These are phyloP conservation scores for Hetaerina titia DNA, from an alignment of 2,888 invertebrate genomes.

Conservation along the genomic window DNA sequence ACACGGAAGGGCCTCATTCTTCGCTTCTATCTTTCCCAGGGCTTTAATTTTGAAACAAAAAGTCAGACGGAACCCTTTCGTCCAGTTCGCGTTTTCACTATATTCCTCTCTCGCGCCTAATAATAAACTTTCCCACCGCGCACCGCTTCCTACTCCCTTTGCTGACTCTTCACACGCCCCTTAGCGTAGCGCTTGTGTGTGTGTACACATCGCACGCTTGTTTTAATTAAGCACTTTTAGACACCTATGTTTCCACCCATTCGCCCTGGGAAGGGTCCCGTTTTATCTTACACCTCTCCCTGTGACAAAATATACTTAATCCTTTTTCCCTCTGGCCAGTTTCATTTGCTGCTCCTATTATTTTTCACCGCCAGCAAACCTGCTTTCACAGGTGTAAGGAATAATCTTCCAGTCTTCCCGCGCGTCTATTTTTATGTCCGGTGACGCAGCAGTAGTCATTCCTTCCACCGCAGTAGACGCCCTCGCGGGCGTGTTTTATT, in stretches of 20 bases:
- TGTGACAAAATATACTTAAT: neutral
- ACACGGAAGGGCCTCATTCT: no score
- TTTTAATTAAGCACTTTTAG: neutral
- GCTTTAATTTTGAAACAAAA: no score
- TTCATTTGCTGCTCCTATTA: neutral
- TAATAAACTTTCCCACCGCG: no score
- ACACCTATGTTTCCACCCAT: neutral
- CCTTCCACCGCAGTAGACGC: neutral
- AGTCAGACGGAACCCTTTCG: no score
- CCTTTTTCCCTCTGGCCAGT: neutral
- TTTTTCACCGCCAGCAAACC: neutral
- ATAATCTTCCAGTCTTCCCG: constrained; percentile 2
- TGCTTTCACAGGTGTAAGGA: constrained; percentile 27
- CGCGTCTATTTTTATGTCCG: neutral
- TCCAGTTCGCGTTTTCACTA: no score
- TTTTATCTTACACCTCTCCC: neutral
- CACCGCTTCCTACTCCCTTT: neutral
- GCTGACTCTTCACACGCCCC: neutral
- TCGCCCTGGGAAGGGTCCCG: neutral
- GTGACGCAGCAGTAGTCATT: neutral
- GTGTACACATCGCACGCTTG: neutral
- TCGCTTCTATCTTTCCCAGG: no score
- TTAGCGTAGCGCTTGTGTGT: neutral
- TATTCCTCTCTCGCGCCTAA: no score
- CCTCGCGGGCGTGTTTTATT: neutral